A percentile compares a stretch with the other conserved stretches of the same genome.
phyloP scores from a whole-genome alignment of 2,113 vertebrate species.

The Lanius collurio region DNA sequence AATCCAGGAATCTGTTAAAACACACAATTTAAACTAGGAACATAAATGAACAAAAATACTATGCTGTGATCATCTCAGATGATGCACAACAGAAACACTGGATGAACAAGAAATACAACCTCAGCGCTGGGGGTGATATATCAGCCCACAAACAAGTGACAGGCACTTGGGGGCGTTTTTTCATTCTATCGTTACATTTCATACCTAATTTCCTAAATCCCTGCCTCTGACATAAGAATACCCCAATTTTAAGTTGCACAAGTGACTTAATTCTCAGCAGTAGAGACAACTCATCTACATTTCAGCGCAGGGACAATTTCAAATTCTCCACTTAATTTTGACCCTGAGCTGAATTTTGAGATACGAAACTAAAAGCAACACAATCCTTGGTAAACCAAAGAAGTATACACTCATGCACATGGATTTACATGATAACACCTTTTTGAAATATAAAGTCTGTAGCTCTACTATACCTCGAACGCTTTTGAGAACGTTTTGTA shows the following conservation, averaged over 20 bases:
- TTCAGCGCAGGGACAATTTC: neutral
- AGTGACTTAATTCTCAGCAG: neutral
- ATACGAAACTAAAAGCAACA: neutral
- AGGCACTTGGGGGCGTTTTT: neutral
- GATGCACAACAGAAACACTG: neutral
- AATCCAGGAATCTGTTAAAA: constrained; percentile 80
- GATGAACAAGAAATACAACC: neutral
- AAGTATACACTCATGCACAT: rapidly evolving
- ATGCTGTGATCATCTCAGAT: neutral
- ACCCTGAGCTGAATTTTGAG: neutral
- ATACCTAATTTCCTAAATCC: neutral
- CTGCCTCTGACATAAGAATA: neutral
- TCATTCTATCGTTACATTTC: neutral
- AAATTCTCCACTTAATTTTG: neutral
- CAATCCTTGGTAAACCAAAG: neutral
- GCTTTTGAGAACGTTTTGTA: constrained; percentile 76
- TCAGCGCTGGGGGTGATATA: neutral
- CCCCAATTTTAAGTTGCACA: neutral
- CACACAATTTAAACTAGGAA: neutral
- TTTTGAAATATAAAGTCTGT: neutral
- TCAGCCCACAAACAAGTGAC: neutral
- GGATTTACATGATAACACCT: neutral
- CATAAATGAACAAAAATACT: neutral
- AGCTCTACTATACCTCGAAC: constrained; percentile 81
- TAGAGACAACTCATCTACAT: neutral